Evolutionary conservation across 2,797 vertebrate genomes (phyloP), one percentile per base, ranked within the genome.

Genomic region (Acanthopagrus latus): DNA sequence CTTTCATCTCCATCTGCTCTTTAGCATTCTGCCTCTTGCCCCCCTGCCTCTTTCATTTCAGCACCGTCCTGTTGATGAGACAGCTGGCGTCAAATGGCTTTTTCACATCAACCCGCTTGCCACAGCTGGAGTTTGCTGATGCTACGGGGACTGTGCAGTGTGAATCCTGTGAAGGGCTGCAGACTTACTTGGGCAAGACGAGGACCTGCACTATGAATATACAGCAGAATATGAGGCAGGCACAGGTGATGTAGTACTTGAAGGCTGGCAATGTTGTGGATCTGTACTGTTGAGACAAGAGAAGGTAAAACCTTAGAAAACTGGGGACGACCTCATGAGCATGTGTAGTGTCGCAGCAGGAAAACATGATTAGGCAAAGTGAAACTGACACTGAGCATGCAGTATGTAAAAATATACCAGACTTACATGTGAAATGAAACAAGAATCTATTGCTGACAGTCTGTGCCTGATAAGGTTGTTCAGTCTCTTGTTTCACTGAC

Each of bases 171-270:
- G 23, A 75, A 27, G 54, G 38, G 43, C 33, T 25, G 2, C 23
- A 65, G 50, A 97, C 98, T 98, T 95, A 99, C 98, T 98, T 99
- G 65, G 98, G 98, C 89, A 99, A 68, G 50, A 99, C 97, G 50
- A 99, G 96, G 88, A 98, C 94, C 92, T 99, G 98, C 72, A 99
- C 97, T 2, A 98, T 89, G 86, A 99, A 99, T 93, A 99, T 98
- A 87, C 98, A 98, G 96, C 96, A 96, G 95, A 99, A 98, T 89
- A 99, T 99, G 87, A 99, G 96, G 87, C 97, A 99, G 71, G 98
- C 97, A 46, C 98, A 99, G 78, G 97, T 98, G 90, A 99, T 95
- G 2, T 99, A 99, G 86, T 98, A 99, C 93, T 99, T 99, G 95
- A 99, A 99, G 13, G 97, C 97, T 11, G 98, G 98, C 80, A 99